Evolutionary conservation across 2,888 invertebrate genomes (phyloP).

Genomic region (Synergus gifuensis): DNA sequence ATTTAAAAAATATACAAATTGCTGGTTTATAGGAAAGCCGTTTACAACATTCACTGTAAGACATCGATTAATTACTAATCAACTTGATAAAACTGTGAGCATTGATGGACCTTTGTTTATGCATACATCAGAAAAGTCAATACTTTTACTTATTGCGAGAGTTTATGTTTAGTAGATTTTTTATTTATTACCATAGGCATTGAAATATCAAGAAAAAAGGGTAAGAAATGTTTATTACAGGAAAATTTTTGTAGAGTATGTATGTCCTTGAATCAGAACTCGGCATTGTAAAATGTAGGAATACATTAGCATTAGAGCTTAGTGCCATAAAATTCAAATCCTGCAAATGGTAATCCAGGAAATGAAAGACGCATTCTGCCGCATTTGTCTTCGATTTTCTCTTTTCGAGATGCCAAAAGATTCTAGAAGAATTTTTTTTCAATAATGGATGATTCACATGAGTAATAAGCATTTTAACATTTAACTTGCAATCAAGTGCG

Average conservation of each 20-base stretch:
- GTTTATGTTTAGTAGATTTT: not conserved
- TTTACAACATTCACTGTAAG: not conserved
- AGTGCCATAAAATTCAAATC: conserved; percentile 32
- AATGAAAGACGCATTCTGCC: conserved; percentile 34
- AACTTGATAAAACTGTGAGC: not conserved
- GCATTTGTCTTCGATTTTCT: conserved; percentile 28
- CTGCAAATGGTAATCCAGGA: conserved; percentile 25
- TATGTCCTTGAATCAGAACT: conserved; percentile 13
- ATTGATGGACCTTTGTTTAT: not conserved
- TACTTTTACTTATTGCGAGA: not conserved
- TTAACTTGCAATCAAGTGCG: conserved; percentile 14
- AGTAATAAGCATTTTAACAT: conserved; percentile 9
- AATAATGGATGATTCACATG: conserved; percentile 18
- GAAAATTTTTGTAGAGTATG: conserved; percentile 8
- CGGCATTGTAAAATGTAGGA: conserved; percentile 10
- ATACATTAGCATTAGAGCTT: conserved; percentile 14
- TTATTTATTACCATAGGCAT: not conserved
- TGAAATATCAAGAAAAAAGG: not conserved
- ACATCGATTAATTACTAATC: not conserved
- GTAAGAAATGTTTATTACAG: not conserved
- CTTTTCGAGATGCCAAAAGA: not conserved
- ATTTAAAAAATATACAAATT: not conserved
- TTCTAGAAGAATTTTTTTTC: not conserved
- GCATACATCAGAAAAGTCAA: not conserved
- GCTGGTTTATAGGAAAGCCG: not conserved